Evolutionary conservation across 2,797 vertebrate genomes (phyloP), one percentile per base, ranked within the genome.

Genomic region (Novumbra hubbsi): DNA sequence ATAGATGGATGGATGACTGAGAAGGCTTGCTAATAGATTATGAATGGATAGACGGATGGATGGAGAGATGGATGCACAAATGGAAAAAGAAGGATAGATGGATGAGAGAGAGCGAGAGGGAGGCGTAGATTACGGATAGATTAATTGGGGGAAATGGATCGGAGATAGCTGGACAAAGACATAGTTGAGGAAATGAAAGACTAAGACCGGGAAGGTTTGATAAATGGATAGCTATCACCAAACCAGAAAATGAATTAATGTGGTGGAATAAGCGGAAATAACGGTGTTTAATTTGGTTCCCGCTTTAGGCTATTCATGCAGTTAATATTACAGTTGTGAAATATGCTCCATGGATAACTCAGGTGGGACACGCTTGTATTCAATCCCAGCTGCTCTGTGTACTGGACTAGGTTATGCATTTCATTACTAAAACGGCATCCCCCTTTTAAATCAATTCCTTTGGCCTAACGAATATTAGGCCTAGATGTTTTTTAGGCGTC

Each of bases 261-360:
- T 90, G 84, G 83, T 83, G 66, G 82, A 84, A 80, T 60, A 89
- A 85, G 80, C 77, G 84, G 89, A 71, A 89, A 90, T 88, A 88
- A 86, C 81, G 79, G 73, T 85, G 85, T 89, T 87, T 90, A 87
- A 91, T 92, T 89, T 88, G 87, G 77, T 86, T 86, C 71, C 79
- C 72, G 89, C 88, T 91, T 90, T 79, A 87, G 90, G 91, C 91
- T 89, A 89, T 92, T 89, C 91, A 81, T 87, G 78, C 84, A 78
- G 83, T 88, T 88, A 89, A 90, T 90, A 90, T 89, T 87, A 84
- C 86, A 83, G 81, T 80, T 81, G 76, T 64, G 82, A 87, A 77
- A 82, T 87, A 83, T 89, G 83, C 86, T 83, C 84, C 85, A 81
- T 79, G 0, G 3, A 14, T 80, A 86, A 87, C 83, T 91, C 89